Evolutionary conservation across 2,797 vertebrate species (phyloP).

Genomic region (Scyliorhinus canicula): DNA sequence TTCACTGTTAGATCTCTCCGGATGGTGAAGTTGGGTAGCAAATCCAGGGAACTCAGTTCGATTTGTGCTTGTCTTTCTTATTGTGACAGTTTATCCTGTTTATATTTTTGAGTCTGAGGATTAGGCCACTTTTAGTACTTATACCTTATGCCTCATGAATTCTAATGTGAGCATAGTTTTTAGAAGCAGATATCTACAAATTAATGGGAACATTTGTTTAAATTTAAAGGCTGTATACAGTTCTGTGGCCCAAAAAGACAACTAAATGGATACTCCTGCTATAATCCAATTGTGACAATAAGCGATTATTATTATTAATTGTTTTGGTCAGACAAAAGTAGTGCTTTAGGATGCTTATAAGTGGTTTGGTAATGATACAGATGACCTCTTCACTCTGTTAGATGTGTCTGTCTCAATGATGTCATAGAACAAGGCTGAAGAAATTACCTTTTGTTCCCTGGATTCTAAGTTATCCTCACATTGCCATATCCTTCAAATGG

Average conservation of each 20-base stretch:
- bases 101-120: not conserved
- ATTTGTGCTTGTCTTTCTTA: not conserved
- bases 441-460: not conserved
- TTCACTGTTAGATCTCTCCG: not conserved
- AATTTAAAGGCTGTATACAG: not conserved
- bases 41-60: not conserved
- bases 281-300: not conserved
- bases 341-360: not conserved
- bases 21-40: not conserved
- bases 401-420: not conserved
- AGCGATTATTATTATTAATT: no score
- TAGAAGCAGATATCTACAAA: not conserved
- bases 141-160: not conserved
- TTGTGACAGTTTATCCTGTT: not conserved
- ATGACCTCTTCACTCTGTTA: not conserved
- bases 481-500: not conserved
- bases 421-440: not conserved
- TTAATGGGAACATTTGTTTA: not conserved
- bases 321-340: not conserved
- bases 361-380: not conserved
- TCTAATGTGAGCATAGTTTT: not conserved
- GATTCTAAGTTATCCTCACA: not conserved
- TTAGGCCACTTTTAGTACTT: not conserved
- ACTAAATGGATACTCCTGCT: not conserved
- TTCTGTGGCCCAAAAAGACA: not conserved